A percentile compares a stretch with the other conserved stretches of the same genome.
Evolutionary conservation across 2,113 vertebrate species (phyloP).

Genomic region (Chionomys nivalis): DNA sequence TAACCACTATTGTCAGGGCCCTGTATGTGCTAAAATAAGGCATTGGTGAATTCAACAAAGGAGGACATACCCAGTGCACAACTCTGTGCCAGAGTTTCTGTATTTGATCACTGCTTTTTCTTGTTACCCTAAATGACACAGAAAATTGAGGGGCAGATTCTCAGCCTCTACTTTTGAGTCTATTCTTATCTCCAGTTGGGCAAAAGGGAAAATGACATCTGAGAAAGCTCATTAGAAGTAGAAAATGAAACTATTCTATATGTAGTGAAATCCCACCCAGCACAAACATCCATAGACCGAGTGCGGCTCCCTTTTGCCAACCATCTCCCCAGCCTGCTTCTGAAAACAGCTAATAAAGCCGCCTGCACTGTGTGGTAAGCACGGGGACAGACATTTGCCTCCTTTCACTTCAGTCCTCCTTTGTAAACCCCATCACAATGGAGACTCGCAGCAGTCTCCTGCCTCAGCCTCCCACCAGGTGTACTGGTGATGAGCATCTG

Average conservation of each 20-base stretch:
- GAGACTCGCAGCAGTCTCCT: not conserved
- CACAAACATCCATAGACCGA: conserved; percentile 64
- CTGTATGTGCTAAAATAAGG: not conserved
- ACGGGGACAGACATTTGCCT: not conserved
- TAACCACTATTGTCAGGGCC: conserved; percentile 49
- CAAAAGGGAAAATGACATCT: conserved; percentile 56
- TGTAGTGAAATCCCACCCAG: conserved; percentile 62
- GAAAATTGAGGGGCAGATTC: conserved; percentile 62
- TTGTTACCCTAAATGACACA: conserved; percentile 56
- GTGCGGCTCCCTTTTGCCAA: conserved; percentile 68
- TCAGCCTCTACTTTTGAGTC: conserved; percentile 54
- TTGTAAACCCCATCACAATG: not conserved
- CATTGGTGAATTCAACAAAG: conserved; percentile 62
- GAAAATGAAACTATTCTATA: conserved; percentile 55
- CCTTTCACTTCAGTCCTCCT: not conserved
- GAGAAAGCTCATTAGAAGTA: conserved; percentile 68
- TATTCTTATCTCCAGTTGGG: conserved; percentile 20
- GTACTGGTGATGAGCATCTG: conserved; percentile 28
- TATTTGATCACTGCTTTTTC: conserved; percentile 34
- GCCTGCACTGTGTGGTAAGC: conserved; percentile 29
- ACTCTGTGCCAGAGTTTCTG: conserved; percentile 19
- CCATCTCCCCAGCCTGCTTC: conserved; percentile 67
- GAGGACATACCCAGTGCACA: conserved; percentile 30
- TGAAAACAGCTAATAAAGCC: conserved; percentile 64
- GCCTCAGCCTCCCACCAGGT: not conserved